Conservation (phyloP, 2,113 vertebrate species). For the Spheniscus mendiculus region DNA sequence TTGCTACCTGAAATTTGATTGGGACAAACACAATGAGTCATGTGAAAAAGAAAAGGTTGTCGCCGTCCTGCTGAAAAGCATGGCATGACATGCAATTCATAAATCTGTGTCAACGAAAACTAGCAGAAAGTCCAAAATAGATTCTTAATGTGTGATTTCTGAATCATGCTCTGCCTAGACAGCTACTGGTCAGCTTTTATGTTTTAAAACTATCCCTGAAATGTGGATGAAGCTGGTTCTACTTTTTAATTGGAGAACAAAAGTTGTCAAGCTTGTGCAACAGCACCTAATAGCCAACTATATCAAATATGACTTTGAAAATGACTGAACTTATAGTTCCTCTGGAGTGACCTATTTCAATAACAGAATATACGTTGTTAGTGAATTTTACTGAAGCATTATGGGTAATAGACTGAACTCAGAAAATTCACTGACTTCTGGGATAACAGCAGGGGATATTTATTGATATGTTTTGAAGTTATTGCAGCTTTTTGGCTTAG, state of each 20-base stretch:
- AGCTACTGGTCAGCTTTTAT: not conserved
- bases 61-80: not conserved
- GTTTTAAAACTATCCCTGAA: not conserved
- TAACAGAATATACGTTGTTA: not conserved
- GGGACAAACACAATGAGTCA: not conserved
- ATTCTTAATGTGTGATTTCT: not conserved
- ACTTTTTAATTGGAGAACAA: constrained; percentile 7
- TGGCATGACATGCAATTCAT: not conserved
- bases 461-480: not conserved
- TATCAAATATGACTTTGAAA: not conserved
- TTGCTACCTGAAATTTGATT: not conserved
- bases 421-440: not conserved
- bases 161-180: not conserved
- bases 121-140: not conserved
- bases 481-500: not conserved
- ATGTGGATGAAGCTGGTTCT: not conserved
- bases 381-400: not conserved
- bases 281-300: not conserved
- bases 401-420: not conserved
- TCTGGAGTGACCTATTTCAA: not conserved
- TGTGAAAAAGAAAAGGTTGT: not conserved
- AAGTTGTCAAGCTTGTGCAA: not conserved
- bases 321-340: not conserved
- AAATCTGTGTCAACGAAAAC: not conserved
- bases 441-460: not conserved